These are phyloP conservation scores for Pterobdella sp. DNA, from an alignment of 2,888 invertebrate genomes.

Conservation along the genomic window DNA sequence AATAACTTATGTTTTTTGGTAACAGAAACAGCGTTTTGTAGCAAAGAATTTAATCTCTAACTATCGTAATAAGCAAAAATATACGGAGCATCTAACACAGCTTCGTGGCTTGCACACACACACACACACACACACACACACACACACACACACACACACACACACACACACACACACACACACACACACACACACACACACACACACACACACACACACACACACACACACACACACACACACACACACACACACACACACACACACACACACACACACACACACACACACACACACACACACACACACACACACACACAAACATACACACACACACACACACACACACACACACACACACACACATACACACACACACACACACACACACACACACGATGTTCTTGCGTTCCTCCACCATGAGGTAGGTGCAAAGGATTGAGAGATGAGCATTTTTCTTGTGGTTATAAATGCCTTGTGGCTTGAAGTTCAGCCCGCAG, in stretches of 20 bases:
- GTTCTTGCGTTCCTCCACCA: no score
- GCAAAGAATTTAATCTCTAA: no score
- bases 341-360: slow-evolving; percentile 15
- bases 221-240: background rate
- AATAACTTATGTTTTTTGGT: no score
- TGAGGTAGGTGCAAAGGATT: no score
- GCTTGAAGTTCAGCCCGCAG: no score
- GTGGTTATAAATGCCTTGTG: no score
- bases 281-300: slow-evolving; percentile 15
- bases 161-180: slow-evolving; percentile 1
- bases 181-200: slow-evolving; percentile 1
- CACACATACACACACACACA: slow-evolving; percentile 15
- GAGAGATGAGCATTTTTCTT: no score
- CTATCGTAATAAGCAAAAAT: no score
- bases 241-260: slow-evolving; percentile 10
- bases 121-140: background rate
- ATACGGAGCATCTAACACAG: no score
- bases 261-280: slow-evolving; percentile 6
- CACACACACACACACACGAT: no score
- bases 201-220: slow-evolving; percentile 12
- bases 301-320: slow-evolving; percentile 15
- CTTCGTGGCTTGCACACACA: no score
- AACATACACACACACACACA: slow-evolving; percentile 10
- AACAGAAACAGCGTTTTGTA: no score
- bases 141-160: slow-evolving; percentile 1